Conservation (phyloP, 1,140 invertebrate species). For the Drosophila ercepeae region DNA sequence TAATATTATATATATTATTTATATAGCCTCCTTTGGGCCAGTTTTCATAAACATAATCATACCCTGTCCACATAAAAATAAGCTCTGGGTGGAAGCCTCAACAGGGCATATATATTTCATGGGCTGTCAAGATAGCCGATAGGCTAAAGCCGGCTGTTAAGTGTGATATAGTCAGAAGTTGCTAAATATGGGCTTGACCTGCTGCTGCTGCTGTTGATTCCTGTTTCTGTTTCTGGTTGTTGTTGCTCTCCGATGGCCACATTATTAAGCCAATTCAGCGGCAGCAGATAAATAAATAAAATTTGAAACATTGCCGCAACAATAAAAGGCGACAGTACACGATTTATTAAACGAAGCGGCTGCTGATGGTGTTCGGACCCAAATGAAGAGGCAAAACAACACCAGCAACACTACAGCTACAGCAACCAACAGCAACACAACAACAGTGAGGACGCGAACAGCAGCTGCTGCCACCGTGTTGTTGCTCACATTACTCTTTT, state of each 20-base stretch:
- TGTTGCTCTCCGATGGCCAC: conserved; percentile 55
- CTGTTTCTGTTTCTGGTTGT: conserved; percentile 10
- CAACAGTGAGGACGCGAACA: conserved; percentile 39
- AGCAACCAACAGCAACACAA: conserved; percentile 10
- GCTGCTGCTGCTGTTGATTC: conserved; percentile 37
- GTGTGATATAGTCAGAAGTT: conserved; percentile 73
- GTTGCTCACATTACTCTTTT: conserved; percentile 81
- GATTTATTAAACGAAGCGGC: conserved; percentile 75
- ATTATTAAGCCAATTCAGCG: conserved; percentile 80
- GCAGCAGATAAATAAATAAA: conserved; percentile 82
- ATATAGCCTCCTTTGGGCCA: neutral
- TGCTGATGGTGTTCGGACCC: conserved; percentile 48
- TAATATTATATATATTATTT: neutral
- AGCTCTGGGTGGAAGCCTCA: conserved; percentile 22
- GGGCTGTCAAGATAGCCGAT: conserved; percentile 67
- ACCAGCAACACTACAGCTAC: conserved; percentile 31
- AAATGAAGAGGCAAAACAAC: conserved; percentile 67
- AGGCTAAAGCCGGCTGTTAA: conserved; percentile 60
- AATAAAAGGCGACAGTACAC: conserved; percentile 81
- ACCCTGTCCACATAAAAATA: conserved; percentile 21
- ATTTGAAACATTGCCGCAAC: conserved; percentile 81
- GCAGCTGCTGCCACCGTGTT: conserved; percentile 75
- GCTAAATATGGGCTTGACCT: conserved; percentile 77
- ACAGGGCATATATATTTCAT: conserved; percentile 64
- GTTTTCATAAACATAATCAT: neutral